Percentiles rank a stretch among this genome's conserved stretches.
Conservation (phyloP, 2,797 vertebrate genomes). For the Myotis daubentonii region DNA sequence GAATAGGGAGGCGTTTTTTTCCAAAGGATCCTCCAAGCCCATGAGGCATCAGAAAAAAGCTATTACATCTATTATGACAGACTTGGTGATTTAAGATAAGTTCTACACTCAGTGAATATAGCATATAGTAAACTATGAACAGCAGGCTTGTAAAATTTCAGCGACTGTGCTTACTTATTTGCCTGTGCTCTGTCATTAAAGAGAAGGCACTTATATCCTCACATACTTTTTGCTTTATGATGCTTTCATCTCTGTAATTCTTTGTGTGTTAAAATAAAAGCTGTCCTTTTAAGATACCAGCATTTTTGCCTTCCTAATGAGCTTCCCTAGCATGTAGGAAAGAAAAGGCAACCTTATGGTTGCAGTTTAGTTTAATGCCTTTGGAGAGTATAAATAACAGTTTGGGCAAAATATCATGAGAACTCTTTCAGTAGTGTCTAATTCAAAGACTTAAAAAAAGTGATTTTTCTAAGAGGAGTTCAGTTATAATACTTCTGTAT, state of each 20-base stretch:
- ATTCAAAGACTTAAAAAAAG: conserved; percentile 7
- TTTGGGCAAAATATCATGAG: not conserved
- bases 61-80: not conserved
- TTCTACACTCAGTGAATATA: not conserved
- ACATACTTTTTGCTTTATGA: not conserved
- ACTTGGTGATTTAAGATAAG: conserved; percentile 16
- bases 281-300: not conserved
- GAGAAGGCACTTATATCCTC: not conserved
- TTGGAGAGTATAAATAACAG: not conserved
- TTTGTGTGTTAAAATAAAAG: conserved; percentile 29
- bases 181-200: not conserved
- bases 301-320: not conserved
- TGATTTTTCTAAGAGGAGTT: conserved; percentile 27
- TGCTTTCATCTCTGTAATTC: not conserved
- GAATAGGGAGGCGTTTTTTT: not conserved
- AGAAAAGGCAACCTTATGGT: not conserved
- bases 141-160: not conserved
- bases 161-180: not conserved
- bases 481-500: not conserved
- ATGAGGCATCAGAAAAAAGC: not conserved
- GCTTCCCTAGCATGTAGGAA: not conserved
- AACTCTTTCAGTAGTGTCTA: not conserved
- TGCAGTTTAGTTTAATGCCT: not conserved
- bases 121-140: not conserved
- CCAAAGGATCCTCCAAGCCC: not conserved